Evolutionary conservation across 1,140 invertebrate genomes (phyloP), one percentile per base, ranked within the genome.

Genomic region (Brachionus asplanchnoidis): DNA sequence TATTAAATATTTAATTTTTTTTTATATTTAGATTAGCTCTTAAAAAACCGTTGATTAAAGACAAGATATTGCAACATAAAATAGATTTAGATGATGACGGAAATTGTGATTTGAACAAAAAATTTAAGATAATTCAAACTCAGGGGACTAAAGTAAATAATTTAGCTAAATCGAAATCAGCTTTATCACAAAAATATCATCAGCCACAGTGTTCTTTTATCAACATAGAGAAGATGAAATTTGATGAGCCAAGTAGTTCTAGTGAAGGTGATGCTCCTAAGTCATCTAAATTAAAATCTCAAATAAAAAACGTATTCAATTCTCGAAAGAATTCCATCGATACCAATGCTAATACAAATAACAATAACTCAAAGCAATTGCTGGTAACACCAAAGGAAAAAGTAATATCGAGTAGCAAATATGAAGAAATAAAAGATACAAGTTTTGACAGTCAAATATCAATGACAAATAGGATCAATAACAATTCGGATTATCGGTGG

Each of bases 401-500:
- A 53, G 42, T 77, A 14, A 46, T 77, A 14, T 50, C 20, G 3
- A 46, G 17, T 26, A 77, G 73, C 50, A 77, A 50, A 77, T 77
- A 77, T 36, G 73, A 77, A 50, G 73, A 77, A 77, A 77, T 77
- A 28, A 77, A 77, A 53, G 73, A 77, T 14, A 50, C 73, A 9
- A 77, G 73, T 77, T 77, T 77, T 77, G 73, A 77, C 28, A 77
- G 73, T 28, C 73, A 77, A 77, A 77, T 77, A 28, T 77, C 73
- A 77, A 77, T 26, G 40, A 26, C 42, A 14, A 42, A 17, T 50
- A 50, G 26, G 26, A 12, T 14, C 7, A 46, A 46, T 12, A 12
- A 9, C 26, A 28, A 77, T 77, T 14, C 11, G 3, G 46, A 12
- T 46, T 44, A 77, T 50, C 40, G 73, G 4, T 77, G 73, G 73